Evolutionary conservation across 2,888 invertebrate species (phyloP).

Genomic region (Rotaria macrura): DNA sequence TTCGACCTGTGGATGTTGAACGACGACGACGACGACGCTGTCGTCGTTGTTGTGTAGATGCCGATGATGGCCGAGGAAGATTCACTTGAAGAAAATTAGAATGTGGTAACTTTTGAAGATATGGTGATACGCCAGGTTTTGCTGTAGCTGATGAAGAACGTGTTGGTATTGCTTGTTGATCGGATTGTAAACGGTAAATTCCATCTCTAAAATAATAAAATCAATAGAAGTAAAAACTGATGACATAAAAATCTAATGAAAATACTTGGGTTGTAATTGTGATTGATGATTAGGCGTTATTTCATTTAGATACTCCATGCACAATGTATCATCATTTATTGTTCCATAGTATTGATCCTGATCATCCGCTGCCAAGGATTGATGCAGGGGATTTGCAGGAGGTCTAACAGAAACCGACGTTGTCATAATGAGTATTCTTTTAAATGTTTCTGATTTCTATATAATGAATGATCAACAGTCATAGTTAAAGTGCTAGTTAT

Average conservation of each 20-base stretch:
- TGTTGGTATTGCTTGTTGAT: neutral
- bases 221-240: too few relatives aligned
- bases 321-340: neutral
- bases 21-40: neutral
- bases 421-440: neutral
- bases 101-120: slow-evolving; percentile 42
- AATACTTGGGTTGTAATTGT: neutral
- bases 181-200: neutral
- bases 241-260: neutral
- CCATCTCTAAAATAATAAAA: neutral
- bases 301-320: neutral
- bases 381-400: neutral
- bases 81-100: slow-evolving; percentile 37
- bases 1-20: neutral
- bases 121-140: slow-evolving; percentile 37
- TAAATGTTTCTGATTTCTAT: neutral
- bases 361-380: neutral
- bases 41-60: neutral
- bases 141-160: neutral
- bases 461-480: neutral
- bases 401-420: neutral
- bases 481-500: neutral
- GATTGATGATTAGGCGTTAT: neutral
- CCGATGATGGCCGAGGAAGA: neutral
- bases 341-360: neutral